A percentile compares a stretch with the other conserved stretches of the same genome.
Evolutionary conservation across 2,797 vertebrate genomes (phyloP).

Genomic region (Alosa sapidissima): DNA sequence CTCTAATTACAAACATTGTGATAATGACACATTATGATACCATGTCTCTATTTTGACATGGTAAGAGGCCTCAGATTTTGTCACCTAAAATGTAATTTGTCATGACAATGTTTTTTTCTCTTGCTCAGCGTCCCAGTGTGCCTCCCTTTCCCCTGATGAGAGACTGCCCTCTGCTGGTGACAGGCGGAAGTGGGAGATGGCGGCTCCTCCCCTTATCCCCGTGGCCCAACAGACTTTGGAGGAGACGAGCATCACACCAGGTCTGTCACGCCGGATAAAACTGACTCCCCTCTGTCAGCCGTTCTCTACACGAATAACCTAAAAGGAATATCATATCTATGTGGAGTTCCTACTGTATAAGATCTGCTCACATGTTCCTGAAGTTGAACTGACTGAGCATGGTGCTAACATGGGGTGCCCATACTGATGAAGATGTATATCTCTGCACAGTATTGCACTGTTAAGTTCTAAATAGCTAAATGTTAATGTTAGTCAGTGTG

Average conservation of each 20-base stretch:
- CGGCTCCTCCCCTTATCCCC: constrained; percentile 70
- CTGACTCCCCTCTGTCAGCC: background rate
- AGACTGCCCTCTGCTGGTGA: constrained; percentile 61
- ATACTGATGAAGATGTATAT: background rate
- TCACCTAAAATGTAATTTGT: no score
- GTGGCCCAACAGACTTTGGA: constrained; percentile 75
- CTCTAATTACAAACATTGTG: no score
- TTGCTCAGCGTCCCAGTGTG: constrained; percentile 47
- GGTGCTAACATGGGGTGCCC: background rate
- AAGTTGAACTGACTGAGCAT: background rate
- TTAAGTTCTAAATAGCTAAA: no score
- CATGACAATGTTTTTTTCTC: background rate
- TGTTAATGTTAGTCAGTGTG: no score
- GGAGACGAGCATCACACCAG: constrained; percentile 68
- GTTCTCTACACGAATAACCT: background rate
- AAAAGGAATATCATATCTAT: background rate
- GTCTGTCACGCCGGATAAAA: constrained; percentile 55
- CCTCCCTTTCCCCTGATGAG: constrained; percentile 53
- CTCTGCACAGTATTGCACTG: background rate
- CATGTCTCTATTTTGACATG: no score
- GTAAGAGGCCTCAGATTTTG: no score
- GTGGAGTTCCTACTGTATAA: background rate
- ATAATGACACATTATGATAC: no score
- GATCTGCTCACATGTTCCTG: background rate
- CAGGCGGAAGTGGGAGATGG: constrained; percentile 79